Evolutionary conservation across 1,140 invertebrate genomes (phyloP), one percentile per base, ranked within the genome.

Genomic region (Chironomus tepperi): DNA sequence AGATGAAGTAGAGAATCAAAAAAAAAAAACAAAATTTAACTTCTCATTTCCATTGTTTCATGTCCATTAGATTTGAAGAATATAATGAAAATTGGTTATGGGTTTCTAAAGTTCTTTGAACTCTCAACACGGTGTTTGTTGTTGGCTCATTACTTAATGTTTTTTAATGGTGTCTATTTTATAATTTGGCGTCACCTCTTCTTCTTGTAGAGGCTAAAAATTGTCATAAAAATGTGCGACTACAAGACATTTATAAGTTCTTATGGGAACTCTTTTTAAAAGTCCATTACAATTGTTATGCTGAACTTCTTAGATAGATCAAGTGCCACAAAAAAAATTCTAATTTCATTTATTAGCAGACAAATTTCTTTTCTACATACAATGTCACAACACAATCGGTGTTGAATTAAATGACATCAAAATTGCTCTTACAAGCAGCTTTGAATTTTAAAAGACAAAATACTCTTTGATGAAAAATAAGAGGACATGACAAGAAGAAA

Each of bases 191-290:
- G 47, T 57, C 47, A 57, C 47, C 47, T 57, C 12, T 57, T 57
- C 10, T 57, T 57, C 12, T n/a, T 57, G 12, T 57, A 12, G 47
- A 57, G 47, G 47, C 47, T 57, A 5, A 57, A 57, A 57, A 57
- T 57, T 57, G 47, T 57, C 47, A 57, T 57, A 57, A 57, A 57
- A 57, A 57, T n/a, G n/a, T 57, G 47, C 47, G n/a, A 57, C n/a
- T 12, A 57, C 47, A 57, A 9, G 47, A n/a, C n/a, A n/a, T 57
- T 57, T 15, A 57, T 12, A n/a, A n/a, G 47, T n/a, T 15, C 12
- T 9, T 57, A 57, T 57, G 47, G 47, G 47, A 57, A 57, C 5
- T 34, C 5, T 2, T 34, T 34, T 34, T n/a, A n/a, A 47, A 47
- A 47, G 8, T 47, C 12, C 10, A 57, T 57, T 57, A n/a, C 43